phyloP scores from a whole-genome alignment of 2,113 vertebrate genomes.

The Lucifuga dentata region DNA sequence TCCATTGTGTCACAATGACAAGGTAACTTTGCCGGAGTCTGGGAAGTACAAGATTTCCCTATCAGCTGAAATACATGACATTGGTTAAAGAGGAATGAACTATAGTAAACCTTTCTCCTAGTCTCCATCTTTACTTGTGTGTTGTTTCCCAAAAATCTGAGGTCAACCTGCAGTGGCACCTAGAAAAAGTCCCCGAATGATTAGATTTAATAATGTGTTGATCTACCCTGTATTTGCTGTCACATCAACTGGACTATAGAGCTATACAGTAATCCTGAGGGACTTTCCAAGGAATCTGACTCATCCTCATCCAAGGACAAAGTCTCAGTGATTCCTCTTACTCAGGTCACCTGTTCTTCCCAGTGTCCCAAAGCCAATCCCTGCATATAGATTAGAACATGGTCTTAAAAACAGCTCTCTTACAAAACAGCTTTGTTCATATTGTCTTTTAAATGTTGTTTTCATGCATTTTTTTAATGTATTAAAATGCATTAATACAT shows the following conservation, averaged over 20 bases:
- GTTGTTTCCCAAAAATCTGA: slow-evolving; percentile 8
- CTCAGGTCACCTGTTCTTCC: slow-evolving; percentile 10
- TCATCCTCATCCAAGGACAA: neutral
- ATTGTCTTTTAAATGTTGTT: too few relatives aligned
- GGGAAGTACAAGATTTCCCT: slow-evolving; percentile 35
- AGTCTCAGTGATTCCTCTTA: neutral
- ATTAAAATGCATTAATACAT: too few relatives aligned
- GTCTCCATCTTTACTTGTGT: too few relatives aligned
- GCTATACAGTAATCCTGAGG: slow-evolving; percentile 17
- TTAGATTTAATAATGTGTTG: slow-evolving; percentile 15
- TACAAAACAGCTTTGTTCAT: too few relatives aligned
- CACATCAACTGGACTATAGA: slow-evolving; percentile 26
- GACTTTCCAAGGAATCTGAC: slow-evolving; percentile 35
- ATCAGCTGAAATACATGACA: neutral
- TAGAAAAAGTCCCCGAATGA: slow-evolving; percentile 6
- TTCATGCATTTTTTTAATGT: too few relatives aligned
- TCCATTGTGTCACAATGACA: neutral
- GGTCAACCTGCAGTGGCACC: neutral
- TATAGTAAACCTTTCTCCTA: neutral
- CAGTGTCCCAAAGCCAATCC: neutral
- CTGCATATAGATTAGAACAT: too few relatives aligned
- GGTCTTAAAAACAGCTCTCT: too few relatives aligned
- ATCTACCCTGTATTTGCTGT: slow-evolving; percentile 10
- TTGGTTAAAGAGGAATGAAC: slow-evolving; percentile 17
- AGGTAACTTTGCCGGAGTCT: slow-evolving; percentile 13